Evolutionary conservation across 2,888 invertebrate genomes (phyloP).

Genomic region (Phalangium opilio): DNA sequence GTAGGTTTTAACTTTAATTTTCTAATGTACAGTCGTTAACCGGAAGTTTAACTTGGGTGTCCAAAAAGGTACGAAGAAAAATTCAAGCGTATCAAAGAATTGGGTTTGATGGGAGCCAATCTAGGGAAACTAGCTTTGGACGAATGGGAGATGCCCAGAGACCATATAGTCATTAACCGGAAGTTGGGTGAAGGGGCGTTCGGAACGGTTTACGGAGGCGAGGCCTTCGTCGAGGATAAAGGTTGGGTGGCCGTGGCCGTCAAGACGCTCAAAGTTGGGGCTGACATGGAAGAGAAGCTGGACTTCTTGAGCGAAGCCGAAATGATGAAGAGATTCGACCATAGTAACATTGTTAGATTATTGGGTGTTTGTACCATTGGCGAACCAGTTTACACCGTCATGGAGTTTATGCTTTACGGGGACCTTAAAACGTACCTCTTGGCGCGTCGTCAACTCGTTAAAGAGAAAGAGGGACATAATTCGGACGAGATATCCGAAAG

Average conservation of each 20-base stretch:
- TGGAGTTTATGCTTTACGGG: constrained; percentile 85
- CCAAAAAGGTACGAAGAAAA: constrained; percentile 47
- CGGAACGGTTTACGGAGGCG: constrained; percentile 82
- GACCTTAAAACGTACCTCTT: constrained; percentile 76
- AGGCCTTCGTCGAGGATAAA: constrained; percentile 50
- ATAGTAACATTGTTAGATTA: constrained; percentile 69
- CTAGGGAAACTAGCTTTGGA: constrained; percentile 42
- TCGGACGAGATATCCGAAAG: constrained; percentile 61
- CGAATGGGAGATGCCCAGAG: constrained; percentile 73
- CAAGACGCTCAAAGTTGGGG: constrained; percentile 71
- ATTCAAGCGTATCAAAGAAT: constrained; percentile 49
- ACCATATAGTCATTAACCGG: constrained; percentile 67
- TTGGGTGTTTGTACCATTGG: constrained; percentile 71
- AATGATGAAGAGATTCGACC: constrained; percentile 83
- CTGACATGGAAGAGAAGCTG: constrained; percentile 61
- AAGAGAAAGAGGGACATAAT: constrained; percentile 43
- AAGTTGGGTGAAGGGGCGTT: constrained; percentile 80
- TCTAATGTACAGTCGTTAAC: too few species aligned
- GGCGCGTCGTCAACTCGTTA: constrained; percentile 65
- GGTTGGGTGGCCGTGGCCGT: constrained; percentile 76
- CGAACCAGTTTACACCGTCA: constrained; percentile 75
- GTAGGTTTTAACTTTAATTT: constrained; percentile 31
- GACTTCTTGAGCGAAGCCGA: constrained; percentile 86
- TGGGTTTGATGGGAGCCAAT: constrained; percentile 43
- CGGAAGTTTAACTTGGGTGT: too few species aligned